phyloP scores from a whole-genome alignment of 2,113 vertebrate species.

The Eolophus roseicapilla region DNA sequence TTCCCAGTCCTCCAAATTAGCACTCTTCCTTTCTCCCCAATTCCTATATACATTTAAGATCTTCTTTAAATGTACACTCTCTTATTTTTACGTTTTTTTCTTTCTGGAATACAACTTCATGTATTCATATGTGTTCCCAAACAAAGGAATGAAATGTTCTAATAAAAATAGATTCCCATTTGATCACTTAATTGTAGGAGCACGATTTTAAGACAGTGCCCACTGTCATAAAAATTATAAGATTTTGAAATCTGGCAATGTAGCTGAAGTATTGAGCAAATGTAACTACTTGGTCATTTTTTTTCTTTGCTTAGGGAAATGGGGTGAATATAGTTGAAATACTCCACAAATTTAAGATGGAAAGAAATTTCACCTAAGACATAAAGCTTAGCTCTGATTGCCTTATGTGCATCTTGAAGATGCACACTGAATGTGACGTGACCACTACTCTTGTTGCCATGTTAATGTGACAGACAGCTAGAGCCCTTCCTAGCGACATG shows the following conservation, averaged over 20 bases:
- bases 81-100: neutral
- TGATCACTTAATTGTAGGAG: neutral
- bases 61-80: neutral
- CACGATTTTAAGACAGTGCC: neutral
- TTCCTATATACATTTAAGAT: neutral
- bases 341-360: neutral
- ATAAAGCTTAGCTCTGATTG: neutral
- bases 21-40: neutral
- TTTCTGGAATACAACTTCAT: neutral
- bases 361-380: neutral
- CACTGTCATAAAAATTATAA: neutral
- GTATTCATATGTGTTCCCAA: neutral
- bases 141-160: neutral
- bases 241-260: neutral
- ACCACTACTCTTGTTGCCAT: neutral
- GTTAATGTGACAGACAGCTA: neutral
- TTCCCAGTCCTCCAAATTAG: neutral
- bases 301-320: neutral
- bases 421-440: neutral
- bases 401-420: neutral
- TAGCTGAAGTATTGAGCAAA: neutral
- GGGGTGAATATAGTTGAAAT: neutral
- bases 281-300: neutral
- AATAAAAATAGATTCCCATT: neutral
- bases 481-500: neutral